These are phyloP conservation scores for Calypte anna DNA, from an alignment of 2,113 vertebrate genomes.

Conservation along the genomic window DNA sequence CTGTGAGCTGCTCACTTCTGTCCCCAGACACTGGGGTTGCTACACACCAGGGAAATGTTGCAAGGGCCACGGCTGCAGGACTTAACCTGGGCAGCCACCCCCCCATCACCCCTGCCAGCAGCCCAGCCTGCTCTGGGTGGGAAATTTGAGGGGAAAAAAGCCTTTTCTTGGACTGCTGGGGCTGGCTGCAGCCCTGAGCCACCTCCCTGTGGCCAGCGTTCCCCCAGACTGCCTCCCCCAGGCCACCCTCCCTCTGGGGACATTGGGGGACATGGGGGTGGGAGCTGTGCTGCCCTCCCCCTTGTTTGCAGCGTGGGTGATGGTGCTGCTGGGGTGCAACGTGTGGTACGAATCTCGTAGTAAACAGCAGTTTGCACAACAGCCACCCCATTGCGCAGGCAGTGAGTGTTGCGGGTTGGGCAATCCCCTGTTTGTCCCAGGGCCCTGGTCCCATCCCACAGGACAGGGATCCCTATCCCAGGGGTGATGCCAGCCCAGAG, in stretches of 20 bases:
- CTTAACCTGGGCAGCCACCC: neutral
- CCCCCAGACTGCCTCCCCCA: neutral
- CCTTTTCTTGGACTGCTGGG: fast-evolving
- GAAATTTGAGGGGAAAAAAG: fast-evolving
- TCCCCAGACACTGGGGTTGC: neutral
- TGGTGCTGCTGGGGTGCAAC: fast-evolving
- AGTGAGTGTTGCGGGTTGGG: neutral
- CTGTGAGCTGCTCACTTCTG: neutral
- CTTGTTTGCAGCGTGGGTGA: neutral
- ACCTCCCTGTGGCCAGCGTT: fast-evolving
- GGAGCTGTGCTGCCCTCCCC: fast-evolving
- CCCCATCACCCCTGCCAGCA: fast-evolving
- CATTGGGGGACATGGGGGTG: too few species aligned
- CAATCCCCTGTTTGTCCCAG: conserved; percentile 23
- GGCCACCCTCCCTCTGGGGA: too few species aligned
- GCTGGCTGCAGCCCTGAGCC: fast-evolving
- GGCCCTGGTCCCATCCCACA: fast-evolving
- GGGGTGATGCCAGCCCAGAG: neutral
- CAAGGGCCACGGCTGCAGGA: neutral
- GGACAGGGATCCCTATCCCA: fast-evolving
- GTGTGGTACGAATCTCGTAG: neutral
- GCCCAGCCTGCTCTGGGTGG: neutral
- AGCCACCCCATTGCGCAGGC: neutral
- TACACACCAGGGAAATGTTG: neutral
- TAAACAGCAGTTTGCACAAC: conserved; percentile 66